Percentiles rank a stretch among this genome's conserved stretches.
These are phyloP conservation scores for Shinisaurus crocodilurus DNA, from an alignment of 2,113 vertebrate species.

Conservation along the genomic window DNA sequence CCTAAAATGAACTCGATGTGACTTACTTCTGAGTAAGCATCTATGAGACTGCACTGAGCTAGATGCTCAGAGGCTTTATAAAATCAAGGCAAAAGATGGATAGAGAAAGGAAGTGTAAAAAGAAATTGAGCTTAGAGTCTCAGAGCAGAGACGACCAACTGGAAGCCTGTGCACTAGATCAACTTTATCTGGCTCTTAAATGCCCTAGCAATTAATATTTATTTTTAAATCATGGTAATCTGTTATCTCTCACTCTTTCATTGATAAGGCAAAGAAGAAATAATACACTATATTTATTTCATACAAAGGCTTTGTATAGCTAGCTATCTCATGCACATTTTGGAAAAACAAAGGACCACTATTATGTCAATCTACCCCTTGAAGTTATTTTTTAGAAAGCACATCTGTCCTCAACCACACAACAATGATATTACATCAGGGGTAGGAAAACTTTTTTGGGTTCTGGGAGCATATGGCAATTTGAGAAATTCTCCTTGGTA, in stretches of 20 bases:
- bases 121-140: background rate
- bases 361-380: background rate
- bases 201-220: background rate
- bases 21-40: background rate
- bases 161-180: background rate
- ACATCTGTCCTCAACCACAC: background rate
- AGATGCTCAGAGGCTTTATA: background rate
- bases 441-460: background rate
- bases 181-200: background rate
- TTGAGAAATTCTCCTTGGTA: no score
- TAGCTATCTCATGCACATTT: background rate
- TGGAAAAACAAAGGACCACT: background rate
- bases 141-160: background rate
- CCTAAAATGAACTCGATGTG: background rate
- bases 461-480: no score
- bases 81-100: background rate
- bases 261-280: no score
- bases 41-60: background rate
- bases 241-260: background rate
- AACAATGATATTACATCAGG: background rate
- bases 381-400: background rate
- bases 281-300: background rate
- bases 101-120: background rate
- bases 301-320: no score
- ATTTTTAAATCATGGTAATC: background rate